Percentiles rank a stretch among this genome's conserved stretches.
Conservation (phyloP, 2,113 vertebrate genomes). For the Gambusia affinis region DNA sequence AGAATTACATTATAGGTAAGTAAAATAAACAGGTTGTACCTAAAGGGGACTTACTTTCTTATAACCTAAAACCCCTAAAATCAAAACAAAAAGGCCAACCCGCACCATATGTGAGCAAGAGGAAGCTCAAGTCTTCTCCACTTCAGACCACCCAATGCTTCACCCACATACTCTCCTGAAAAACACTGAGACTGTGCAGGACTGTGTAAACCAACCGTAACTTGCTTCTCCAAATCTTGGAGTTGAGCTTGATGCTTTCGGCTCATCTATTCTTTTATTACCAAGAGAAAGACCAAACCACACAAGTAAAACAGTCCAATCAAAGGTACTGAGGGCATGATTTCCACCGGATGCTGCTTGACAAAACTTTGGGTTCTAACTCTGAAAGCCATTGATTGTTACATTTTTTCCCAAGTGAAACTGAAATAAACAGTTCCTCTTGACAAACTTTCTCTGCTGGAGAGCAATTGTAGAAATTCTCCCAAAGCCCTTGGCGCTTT, state of each 20-base stretch:
- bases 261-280: conserved; percentile 56
- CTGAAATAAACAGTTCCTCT: conserved; percentile 46
- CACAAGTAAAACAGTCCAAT: conserved; percentile 45
- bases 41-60: conserved; percentile 81
- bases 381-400: conserved; percentile 25
- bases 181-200: conserved; percentile 59
- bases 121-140: conserved; percentile 72
- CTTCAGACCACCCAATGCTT: conserved; percentile 81
- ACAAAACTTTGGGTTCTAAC: conserved; percentile 13
- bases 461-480: conserved; percentile 67
- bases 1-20: conserved; percentile 77
- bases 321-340: conserved; percentile 9
- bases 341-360: conserved; percentile 16
- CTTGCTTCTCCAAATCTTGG: conserved; percentile 53
- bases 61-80: conserved; percentile 80
- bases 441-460: conserved; percentile 29
- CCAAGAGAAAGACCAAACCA: conserved; percentile 47
- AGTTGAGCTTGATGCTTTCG: conserved; percentile 47
- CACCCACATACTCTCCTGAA: conserved; percentile 78
- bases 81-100: conserved; percentile 81
- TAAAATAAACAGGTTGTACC: conserved; percentile 82
- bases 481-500: conserved; percentile 64
- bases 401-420: conserved; percentile 11
- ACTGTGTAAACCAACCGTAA: conserved; percentile 51
- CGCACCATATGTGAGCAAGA: conserved; percentile 80